Evolutionary conservation across 2,797 vertebrate genomes (phyloP), one percentile per base, ranked within the genome.

Genomic region (Pterois miles): DNA sequence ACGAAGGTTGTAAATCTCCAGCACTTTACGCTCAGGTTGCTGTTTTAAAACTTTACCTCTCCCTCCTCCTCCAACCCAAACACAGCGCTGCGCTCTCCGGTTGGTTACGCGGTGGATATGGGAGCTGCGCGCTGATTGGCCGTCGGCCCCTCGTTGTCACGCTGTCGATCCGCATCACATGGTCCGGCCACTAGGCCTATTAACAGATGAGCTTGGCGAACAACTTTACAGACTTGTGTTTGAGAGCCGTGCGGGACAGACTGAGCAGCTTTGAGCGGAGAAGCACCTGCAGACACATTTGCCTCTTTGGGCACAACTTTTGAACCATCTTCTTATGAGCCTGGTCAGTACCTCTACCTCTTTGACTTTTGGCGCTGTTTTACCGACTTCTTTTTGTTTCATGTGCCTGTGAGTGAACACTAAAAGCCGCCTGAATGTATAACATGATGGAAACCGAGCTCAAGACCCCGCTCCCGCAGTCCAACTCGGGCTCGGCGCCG

Each of bases 381-480:
- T 76, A 43, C 84, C 54, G 85, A 87, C 81, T 86, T 86, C 86
- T 84, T 78, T 65, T 60, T 22, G 8, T 60, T 60, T 9, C 4
- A 9, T 80, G 70, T 88, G 86, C 82, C 74, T 88, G 86, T 83
- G 88, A 88, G 89, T 74, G 90, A 91, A 81, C 81, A 71, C 70
- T 71, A 84, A 54, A 86, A 93, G 86, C 65, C 86, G 90, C 78
- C 88, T 60, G 82, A 93, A 99, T 99, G 98, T 99, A 99, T 94
- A 97, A 96, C 93, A 97, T 99, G 95, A 95, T 99, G 96, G 98
- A 99, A 92, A 96, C 95, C 72, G 98, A 99, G 91, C 92, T 99
- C 13, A 99, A 99, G 94, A 95, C 93, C 77, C 96, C 97, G 11
- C 95, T 96, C 71, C 96, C 96, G 91, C 97, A 96, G 90, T 91